Conservation (phyloP, 2,888 invertebrate species). For the Anoplius nigerrimus region DNA sequence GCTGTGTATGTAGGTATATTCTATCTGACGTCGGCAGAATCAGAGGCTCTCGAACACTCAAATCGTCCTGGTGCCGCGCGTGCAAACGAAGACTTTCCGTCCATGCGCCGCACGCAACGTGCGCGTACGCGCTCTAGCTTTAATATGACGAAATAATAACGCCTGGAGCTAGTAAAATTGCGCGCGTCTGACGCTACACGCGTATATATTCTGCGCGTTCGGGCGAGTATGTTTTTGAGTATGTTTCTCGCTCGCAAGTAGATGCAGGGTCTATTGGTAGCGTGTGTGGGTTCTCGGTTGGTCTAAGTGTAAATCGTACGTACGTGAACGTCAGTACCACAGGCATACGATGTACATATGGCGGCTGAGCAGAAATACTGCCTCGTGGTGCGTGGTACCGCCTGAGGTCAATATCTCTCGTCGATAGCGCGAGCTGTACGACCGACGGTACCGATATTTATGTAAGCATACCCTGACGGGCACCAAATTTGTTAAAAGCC, state of each 20-base stretch:
- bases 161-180: slow-evolving; percentile 27
- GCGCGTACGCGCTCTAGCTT: slow-evolving; percentile 21
- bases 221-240: neutral
- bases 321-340: neutral
- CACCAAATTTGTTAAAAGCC: slow-evolving; percentile 15
- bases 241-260: neutral
- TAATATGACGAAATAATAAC: slow-evolving; percentile 44
- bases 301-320: slow-evolving; percentile 2
- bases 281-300: neutral
- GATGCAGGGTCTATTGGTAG: neutral
- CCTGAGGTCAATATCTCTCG: slow-evolving; percentile 56
- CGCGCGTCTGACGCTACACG: slow-evolving; percentile 17
- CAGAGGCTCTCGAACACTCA: neutral
- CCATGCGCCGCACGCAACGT: neutral
- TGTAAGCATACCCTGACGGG: slow-evolving; percentile 35
- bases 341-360: too few species aligned
- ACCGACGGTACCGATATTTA: slow-evolving; percentile 21
- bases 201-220: slow-evolving; percentile 11
- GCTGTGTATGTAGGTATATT: too few species aligned
- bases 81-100: slow-evolving; percentile 1
- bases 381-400: slow-evolving; percentile 24
- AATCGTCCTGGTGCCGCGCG: neutral
- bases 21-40: neutral
- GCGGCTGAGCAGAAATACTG: slow-evolving; percentile 15
- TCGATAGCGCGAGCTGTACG: slow-evolving; percentile 40